These are phyloP conservation scores for Equus przewalskii DNA, from an alignment of 2,113 vertebrate species.

Conservation along the genomic window DNA sequence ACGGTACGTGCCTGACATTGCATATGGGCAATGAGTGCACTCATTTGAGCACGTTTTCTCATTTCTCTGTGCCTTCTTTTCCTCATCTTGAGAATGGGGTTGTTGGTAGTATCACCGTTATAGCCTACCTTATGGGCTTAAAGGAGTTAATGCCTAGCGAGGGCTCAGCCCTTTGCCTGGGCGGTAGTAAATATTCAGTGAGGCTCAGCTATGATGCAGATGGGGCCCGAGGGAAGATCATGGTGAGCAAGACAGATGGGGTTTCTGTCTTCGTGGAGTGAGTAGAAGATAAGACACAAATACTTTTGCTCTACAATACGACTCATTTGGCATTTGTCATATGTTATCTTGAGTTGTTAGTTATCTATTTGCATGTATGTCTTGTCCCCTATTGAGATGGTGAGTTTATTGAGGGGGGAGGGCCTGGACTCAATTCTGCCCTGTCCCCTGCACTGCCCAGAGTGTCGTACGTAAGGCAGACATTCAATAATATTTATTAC, in stretches of 20 bases:
- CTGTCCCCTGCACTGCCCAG: not conserved
- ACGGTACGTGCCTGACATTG: not conserved
- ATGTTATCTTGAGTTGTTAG: conserved; percentile 65
- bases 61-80: not conserved
- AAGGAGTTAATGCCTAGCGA: not conserved
- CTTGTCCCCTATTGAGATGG: conserved; percentile 48
- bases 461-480: not conserved
- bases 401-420: conserved; percentile 69
- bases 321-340: conserved; percentile 52
- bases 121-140: not conserved
- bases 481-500: conserved; percentile 53
- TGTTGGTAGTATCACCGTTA: not conserved
- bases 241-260: not conserved
- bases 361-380: conserved; percentile 59
- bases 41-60: not conserved
- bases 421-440: conserved; percentile 6
- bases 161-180: not conserved
- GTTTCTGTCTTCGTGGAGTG: not conserved
- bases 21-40: not conserved
- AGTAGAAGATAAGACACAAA: conserved; percentile 49
- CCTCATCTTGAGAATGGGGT: not conserved
- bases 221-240: not conserved
- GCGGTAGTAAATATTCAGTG: not conserved
- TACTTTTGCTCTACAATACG: not conserved
- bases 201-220: not conserved